These are phyloP conservation scores for Edolisoma coerulescens DNA, from an alignment of 2,113 vertebrate species.

Conservation along the genomic window DNA sequence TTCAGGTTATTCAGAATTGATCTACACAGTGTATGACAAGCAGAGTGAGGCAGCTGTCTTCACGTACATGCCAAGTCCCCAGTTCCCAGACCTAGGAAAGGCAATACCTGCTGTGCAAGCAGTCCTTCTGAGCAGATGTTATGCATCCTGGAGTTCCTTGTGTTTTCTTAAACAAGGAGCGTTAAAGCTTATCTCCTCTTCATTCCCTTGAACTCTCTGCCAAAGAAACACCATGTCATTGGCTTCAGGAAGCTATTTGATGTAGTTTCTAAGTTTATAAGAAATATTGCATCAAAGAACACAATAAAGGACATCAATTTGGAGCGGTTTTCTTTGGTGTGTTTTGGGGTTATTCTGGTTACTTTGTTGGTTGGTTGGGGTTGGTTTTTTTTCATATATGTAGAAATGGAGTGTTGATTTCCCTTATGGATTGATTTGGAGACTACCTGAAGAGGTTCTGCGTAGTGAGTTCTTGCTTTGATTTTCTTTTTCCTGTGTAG, in stretches of 20 bases:
- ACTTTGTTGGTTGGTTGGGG: not conserved
- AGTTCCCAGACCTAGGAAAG: not conserved
- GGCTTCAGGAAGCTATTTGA: not conserved
- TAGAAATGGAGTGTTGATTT: not conserved
- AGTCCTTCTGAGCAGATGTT: not conserved
- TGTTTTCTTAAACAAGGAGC: not conserved
- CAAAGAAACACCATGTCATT: not conserved
- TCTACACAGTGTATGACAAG: not conserved
- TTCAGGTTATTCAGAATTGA: not conserved
- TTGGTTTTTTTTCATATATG: rapidly evolving
- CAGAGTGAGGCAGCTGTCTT: not conserved
- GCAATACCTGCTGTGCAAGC: not conserved
- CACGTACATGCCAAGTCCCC: not conserved
- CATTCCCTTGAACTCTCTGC: not conserved
- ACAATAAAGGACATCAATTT: not conserved
- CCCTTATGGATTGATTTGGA: not conserved
- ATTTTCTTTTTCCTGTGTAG: not conserved
- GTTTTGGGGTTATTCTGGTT: not conserved
- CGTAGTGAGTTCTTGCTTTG: not conserved
- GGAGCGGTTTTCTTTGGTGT: not conserved
- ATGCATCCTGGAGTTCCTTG: not conserved
- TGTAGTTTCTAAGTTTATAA: not conserved
- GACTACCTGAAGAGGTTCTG: not conserved
- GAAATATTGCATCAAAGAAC: not conserved
- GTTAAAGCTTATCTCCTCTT: not conserved